A percentile compares a stretch with the other conserved stretches of the same genome.
phyloP scores from a whole-genome alignment of 2,888 invertebrate species.

The Venusia cambrica region DNA sequence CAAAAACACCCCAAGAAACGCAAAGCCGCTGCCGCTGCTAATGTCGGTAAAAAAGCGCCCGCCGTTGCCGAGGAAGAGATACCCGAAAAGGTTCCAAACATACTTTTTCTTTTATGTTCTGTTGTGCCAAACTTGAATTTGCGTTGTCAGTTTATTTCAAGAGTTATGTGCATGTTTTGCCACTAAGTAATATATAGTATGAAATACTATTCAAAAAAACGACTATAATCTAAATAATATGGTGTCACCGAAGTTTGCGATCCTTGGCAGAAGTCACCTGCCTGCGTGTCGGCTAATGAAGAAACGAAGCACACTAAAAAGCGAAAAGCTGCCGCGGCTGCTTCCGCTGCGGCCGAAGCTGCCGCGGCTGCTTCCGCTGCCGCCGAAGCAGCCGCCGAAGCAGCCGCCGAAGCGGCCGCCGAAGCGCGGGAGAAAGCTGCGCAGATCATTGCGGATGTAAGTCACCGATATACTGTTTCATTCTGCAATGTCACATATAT shows the following conservation, averaged over 20 bases:
- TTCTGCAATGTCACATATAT: no score
- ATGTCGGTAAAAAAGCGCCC: conserved; percentile 40
- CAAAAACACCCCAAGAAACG: conserved; percentile 69
- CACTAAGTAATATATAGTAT: no score
- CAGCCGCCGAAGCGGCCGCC: conserved; percentile 9
- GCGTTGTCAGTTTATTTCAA: no score
- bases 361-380: conserved; percentile 1
- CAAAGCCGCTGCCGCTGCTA: conserved; percentile 58
- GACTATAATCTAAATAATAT: no score
- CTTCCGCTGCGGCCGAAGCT: conserved; percentile 3
- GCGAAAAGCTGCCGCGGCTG: conserved; percentile 14
- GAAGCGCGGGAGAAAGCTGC: conserved; percentile 11
- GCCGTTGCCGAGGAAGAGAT: conserved; percentile 11
- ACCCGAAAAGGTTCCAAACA: conserved; percentile 10
- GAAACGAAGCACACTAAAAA: conserved; percentile 14
- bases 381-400: conserved; percentile 7
- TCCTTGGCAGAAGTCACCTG: conserved; percentile 13
- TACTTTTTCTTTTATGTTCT: not conserved
- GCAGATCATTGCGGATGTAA: conserved; percentile 14
- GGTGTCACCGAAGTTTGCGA: no score
- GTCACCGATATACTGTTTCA: no score
- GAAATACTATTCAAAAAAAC: no score
- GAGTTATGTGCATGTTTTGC: no score
- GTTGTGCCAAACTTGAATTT: no score
- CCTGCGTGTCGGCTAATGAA: conserved; percentile 3